These are phyloP conservation scores for Plutomurus gul DNA, from an alignment of 1,140 invertebrate species.

Conservation along the genomic window DNA sequence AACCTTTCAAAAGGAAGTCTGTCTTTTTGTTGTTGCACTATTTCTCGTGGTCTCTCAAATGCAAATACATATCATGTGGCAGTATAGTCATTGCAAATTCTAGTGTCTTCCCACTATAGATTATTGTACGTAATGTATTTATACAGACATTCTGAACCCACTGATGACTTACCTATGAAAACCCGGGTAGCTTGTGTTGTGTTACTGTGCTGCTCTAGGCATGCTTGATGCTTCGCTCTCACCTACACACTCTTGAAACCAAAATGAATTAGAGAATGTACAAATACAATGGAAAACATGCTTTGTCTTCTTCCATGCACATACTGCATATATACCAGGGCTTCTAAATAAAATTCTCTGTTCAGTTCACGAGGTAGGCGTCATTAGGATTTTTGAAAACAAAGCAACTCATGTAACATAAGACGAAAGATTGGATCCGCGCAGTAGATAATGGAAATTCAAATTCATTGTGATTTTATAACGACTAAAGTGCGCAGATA, in stretches of 20 bases:
- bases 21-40: background rate
- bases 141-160: too few species aligned
- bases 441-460: background rate
- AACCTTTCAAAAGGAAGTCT: slow-evolving; percentile 2
- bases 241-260: background rate
- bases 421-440: background rate
- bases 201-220: too few species aligned
- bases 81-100: too few species aligned
- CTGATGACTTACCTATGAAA: slow-evolving; percentile 15
- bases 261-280: background rate
- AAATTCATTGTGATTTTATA: background rate
- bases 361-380: background rate
- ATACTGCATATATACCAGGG: too few species aligned
- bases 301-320: background rate
- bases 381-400: slow-evolving; percentile 7
- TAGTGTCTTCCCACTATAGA: too few species aligned
- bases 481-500: background rate
- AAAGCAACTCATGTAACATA: background rate
- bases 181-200: too few species aligned
- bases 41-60: background rate
- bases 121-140: too few species aligned
- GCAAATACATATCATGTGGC: too few species aligned
- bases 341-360: background rate
- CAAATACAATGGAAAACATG: background rate
- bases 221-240: background rate